phyloP scores from a whole-genome alignment of 2,797 vertebrate species.

The Paratrypauchen microcephalus region DNA sequence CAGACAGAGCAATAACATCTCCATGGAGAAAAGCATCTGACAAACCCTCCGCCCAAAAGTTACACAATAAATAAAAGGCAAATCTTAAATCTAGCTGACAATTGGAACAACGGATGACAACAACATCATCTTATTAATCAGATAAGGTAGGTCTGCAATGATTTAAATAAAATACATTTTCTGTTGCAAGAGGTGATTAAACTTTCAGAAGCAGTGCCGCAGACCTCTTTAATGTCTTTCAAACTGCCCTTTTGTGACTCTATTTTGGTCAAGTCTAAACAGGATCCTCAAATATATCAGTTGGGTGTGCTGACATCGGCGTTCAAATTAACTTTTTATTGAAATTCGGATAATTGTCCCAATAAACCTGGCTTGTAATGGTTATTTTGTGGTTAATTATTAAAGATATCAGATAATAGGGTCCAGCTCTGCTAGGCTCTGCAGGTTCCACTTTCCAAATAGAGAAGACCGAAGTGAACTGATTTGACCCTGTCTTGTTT shows the following conservation, averaged over 20 bases:
- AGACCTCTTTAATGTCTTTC: neutral
- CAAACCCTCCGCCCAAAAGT: too few relatives aligned
- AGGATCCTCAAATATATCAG: neutral
- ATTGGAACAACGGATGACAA: slow-evolving; percentile 44
- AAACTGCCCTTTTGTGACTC: neutral
- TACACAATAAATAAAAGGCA: slow-evolving; percentile 44
- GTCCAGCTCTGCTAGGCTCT: neutral
- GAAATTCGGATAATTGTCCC: neutral
- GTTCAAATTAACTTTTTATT: neutral
- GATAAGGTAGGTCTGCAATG: slow-evolving; percentile 42
- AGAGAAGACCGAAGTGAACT: neutral
- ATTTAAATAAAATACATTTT: slow-evolving; percentile 44
- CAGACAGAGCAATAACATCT: too few relatives aligned
- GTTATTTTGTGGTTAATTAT: slow-evolving; percentile 1
- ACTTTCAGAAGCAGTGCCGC: slow-evolving; percentile 15
- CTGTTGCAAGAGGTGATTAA: slow-evolving; percentile 42
- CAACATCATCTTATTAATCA: slow-evolving; percentile 43
- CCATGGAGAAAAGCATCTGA: too few relatives aligned
- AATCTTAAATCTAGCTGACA: slow-evolving; percentile 41
- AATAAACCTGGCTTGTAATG: neutral
- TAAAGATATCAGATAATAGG: neutral
- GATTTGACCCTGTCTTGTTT: neutral
- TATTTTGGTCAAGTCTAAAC: slow-evolving; percentile 24
- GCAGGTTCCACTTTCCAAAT: neutral
- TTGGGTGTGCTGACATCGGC: neutral